A percentile compares a stretch with the other conserved stretches of the same genome.
Conservation (phyloP, 2,797 vertebrate species). For the Phoxinus dragarum region DNA sequence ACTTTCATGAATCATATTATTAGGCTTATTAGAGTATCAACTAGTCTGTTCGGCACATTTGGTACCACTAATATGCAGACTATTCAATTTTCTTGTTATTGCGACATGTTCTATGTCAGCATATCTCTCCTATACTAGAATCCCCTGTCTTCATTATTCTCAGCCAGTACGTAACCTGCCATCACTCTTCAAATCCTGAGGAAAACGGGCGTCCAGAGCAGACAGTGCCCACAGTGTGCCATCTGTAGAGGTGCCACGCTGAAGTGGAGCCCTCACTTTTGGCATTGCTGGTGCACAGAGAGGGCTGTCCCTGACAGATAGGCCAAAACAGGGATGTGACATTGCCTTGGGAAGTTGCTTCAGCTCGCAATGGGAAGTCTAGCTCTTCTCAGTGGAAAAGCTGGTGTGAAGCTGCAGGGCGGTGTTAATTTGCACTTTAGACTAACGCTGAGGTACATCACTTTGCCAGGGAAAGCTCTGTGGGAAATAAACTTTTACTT, state of each 20-base stretch:
- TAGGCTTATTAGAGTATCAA: not conserved
- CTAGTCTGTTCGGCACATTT: not conserved
- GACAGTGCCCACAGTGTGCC: conserved; percentile 31
- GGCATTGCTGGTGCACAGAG: conserved; percentile 35
- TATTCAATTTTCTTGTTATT: not conserved
- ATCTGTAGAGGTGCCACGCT: conserved; percentile 47
- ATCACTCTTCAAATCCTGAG: not conserved
- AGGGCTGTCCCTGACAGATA: conserved; percentile 52
- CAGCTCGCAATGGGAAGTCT: conserved; percentile 22
- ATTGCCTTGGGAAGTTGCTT: conserved; percentile 30
- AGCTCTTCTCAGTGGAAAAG: not conserved
- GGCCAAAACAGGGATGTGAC: conserved; percentile 38
- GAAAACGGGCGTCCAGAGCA: not conserved
- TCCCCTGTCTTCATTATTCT: conserved; percentile 18
- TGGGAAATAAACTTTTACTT: not conserved
- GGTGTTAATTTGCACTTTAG: conserved; percentile 47
- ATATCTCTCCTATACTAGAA: not conserved
- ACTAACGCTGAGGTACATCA: not conserved
- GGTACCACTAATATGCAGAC: not conserved
- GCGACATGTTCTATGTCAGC: not conserved
- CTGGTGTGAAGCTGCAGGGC: conserved; percentile 13
- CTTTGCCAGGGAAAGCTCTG: conserved; percentile 1
- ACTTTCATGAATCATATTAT: not conserved
- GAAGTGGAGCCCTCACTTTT: conserved; percentile 33
- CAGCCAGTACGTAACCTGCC: conserved; percentile 10